Base-by-base conservation (phyloP, 2,888 invertebrate genomes). In the Artemia sp. region DNA sequence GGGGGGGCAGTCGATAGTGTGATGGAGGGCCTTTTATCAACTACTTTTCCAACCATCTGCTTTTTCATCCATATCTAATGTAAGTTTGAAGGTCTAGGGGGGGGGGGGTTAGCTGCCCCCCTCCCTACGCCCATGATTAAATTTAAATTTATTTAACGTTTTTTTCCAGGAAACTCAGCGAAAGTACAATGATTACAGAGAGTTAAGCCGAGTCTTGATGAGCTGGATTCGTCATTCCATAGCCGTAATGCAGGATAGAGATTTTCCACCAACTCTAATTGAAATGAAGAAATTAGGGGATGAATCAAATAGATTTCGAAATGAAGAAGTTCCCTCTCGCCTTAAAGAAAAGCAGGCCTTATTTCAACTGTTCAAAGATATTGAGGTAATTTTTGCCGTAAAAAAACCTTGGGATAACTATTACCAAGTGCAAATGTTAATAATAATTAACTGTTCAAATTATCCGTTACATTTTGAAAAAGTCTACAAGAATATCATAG, bases 221-320 rank as follows among this genome's bases (percentile, higher is more conserved):
- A 84, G 88, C 76, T 96, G 96, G 96, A 86, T 94, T 77, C 85
- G 89, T 75, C 92, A 95, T 80, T 90, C 92, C 78, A 88, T 88
- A 76, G 85, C 88, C 72, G 81, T 87, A 73, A 87, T 91, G 87
- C 84, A 89, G 81, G 91, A 92, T 78, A 87, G 92, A 77, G 88
- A 89, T 77, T 94, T 93, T 83, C 92, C 95, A 74, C 85, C 88
- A 74, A 92, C 92, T 73, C 83, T 95, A 75, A 90, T 92, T 76
- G 95, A 95, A 81, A 89, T 95, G 88, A 93, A 93, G 82, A 92
- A 93, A 81, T 82, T 95, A 77, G 85, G 92, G 72, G 85, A 88
- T 73, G 96, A 97, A 81, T 87, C 92, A 76, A 87, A 88, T 78
- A 85, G 91, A 76, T 97, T 97, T 84, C 87, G 91, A 77, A 89